Evolutionary conservation across 2,113 vertebrate species (phyloP).

Genomic region (Chaetura pelagica): DNA sequence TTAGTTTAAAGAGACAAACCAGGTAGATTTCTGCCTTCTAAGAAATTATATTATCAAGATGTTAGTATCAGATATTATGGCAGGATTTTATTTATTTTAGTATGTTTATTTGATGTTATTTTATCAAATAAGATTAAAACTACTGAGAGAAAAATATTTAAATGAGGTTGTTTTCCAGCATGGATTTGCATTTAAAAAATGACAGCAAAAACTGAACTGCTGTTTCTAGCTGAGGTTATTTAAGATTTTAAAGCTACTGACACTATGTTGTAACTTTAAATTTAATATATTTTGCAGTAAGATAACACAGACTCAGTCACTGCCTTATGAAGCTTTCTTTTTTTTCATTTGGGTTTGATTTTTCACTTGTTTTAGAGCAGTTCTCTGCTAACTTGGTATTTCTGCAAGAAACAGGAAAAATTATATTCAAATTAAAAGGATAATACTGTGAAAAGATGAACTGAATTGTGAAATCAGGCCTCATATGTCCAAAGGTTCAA

Average conservation of each 20-base stretch:
- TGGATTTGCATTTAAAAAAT: background rate
- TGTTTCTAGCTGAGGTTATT: background rate
- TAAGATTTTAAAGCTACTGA: background rate
- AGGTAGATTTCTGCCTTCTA: background rate
- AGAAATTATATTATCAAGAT: background rate
- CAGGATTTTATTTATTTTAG: background rate
- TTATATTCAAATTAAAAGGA: background rate
- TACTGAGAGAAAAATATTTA: background rate
- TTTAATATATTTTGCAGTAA: background rate
- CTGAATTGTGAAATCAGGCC: background rate
- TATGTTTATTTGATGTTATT: background rate
- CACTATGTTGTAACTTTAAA: background rate
- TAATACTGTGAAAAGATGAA: background rate
- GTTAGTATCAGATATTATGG: background rate
- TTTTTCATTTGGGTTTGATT: background rate
- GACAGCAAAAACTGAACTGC: background rate
- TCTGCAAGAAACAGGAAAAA: background rate
- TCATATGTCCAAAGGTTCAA: background rate
- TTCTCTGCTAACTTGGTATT: background rate
- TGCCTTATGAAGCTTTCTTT: background rate
- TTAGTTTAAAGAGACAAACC: slow-evolving; percentile 4
- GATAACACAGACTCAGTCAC: background rate
- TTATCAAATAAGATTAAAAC: background rate
- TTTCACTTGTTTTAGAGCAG: background rate
- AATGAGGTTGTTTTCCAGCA: background rate